A percentile compares a stretch with the other conserved stretches of the same genome.
phyloP scores from a whole-genome alignment of 2,113 vertebrate species.

The Hippoglossus stenolepis region DNA sequence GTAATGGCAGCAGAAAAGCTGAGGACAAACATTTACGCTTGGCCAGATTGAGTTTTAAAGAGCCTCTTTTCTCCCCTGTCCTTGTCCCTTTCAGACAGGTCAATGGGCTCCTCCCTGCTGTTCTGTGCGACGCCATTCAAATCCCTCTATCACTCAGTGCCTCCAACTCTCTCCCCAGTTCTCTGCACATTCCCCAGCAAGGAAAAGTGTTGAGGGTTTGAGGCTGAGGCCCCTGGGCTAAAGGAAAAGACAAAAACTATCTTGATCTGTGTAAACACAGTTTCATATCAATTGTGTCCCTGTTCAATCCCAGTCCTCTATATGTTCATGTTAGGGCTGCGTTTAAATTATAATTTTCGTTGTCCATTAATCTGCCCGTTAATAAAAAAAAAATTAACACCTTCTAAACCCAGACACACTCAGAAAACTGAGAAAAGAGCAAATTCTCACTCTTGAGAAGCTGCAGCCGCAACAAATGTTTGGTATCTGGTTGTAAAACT shows the following conservation, averaged over 20 bases:
- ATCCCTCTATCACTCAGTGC: conserved; percentile 47
- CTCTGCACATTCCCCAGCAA: conserved; percentile 15
- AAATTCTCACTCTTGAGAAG: no score
- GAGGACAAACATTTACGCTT: conserved; percentile 65
- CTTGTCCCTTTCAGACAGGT: conserved; percentile 59
- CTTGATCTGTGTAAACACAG: background rate
- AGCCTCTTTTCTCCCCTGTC: conserved; percentile 45
- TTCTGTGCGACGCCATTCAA: conserved; percentile 58
- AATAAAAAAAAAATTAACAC: no score
- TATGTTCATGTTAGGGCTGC: no score
- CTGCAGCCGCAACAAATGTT: background rate
- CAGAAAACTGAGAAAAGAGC: no score
- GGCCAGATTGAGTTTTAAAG: conserved; percentile 62
- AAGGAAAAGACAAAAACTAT: no score
- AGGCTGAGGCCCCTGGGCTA: background rate
- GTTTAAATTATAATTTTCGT: no score
- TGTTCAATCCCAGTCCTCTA: no score
- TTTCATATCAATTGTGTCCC: background rate
- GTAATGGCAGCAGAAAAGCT: conserved; percentile 56
- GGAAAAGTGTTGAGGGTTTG: background rate
- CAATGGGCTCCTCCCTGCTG: conserved; percentile 59
- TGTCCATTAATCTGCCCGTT: no score
- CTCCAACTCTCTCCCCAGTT: conserved; percentile 27
- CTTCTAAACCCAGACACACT: no score
- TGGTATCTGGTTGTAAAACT: background rate